Percentiles rank a stretch among this genome's conserved stretches.
Conservation (phyloP, 2,113 vertebrate species). For the western clawed frog (Xenopus tropicalis) region UCB_Xtro_10.0 CM004444.2:108037501-108038000, state of each 20-base stretch:
- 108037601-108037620: conserved; percentile 32
- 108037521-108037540: too few species aligned
- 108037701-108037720: conserved; percentile 42
- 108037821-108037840: conserved; percentile 39
- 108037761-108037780: conserved; percentile 31
- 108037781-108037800: conserved; percentile 41
- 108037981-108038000: too few species aligned
- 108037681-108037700: conserved; percentile 44
- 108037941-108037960: too few species aligned
- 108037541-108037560: too few species aligned
- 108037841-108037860: conserved; percentile 37
- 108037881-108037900: not conserved
- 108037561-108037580: not conserved
- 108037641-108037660: conserved; percentile 40
- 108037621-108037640: conserved; percentile 36
- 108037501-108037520: too few species aligned
- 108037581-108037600: conserved; percentile 5
- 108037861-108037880: conserved; percentile 23
- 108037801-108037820: conserved; percentile 46
- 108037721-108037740: conserved; percentile 46
- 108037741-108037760: conserved; percentile 40
- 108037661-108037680: conserved; percentile 45
- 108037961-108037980: too few species aligned
- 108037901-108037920: not conserved
- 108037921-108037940: too few species aligned